phyloP scores from a whole-genome alignment of 2,888 invertebrate species.

The Proisotoma minuta region DNA sequence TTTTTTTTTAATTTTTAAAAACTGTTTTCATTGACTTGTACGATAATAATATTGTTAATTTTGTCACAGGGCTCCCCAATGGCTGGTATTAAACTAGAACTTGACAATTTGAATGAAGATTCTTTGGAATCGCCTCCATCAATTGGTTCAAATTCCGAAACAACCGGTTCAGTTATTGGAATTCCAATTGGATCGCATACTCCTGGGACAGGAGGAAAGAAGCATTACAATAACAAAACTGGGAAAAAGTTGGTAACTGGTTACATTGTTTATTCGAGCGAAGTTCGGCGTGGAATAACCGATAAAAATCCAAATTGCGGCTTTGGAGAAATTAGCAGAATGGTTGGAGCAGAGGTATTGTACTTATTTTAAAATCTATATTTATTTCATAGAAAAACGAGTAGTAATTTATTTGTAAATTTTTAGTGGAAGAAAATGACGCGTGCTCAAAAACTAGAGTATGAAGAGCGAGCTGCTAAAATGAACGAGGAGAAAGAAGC shows the following conservation, averaged over 20 bases:
- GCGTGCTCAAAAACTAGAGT: constrained; percentile 79
- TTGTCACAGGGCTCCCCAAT: constrained; percentile 30
- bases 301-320: constrained; percentile 89
- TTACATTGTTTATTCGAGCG: constrained; percentile 96
- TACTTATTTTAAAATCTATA: constrained; percentile 30
- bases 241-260: constrained; percentile 86
- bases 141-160: constrained; percentile 55
- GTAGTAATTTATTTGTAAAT: constrained; percentile 2
- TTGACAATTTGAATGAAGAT: constrained; percentile 60
- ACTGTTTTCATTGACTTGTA: background rate
- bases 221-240: constrained; percentile 54
- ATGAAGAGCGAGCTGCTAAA: constrained; percentile 87
- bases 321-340: constrained; percentile 78
- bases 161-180: constrained; percentile 10
- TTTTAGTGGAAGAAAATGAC: constrained; percentile 88
- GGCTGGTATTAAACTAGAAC: constrained; percentile 51
- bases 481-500: constrained; percentile 74
- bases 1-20: background rate
- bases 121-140: constrained; percentile 75
- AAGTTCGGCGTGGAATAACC: constrained; percentile 85
- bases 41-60: background rate
- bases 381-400: background rate
- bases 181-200: constrained; percentile 23
- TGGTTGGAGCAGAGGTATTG: constrained; percentile 69
- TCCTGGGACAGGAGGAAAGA: constrained; percentile 33